Conservation (phyloP, 37 sponge, comb jelly and placozoan genomes). For the Chondrosia reniformis region DNA sequence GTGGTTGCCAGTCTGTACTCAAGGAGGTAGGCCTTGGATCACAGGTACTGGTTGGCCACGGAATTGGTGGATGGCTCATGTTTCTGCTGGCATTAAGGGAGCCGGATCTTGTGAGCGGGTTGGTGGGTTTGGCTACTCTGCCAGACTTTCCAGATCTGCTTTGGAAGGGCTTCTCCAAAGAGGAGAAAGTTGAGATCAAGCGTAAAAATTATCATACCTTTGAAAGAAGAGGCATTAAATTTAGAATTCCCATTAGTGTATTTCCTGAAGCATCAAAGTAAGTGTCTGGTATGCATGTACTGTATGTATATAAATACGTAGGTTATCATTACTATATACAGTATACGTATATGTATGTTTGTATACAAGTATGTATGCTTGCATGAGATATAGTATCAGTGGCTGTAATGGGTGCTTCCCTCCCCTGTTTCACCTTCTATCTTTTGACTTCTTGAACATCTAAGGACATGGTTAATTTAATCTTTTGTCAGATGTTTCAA, state of each 20-base stretch:
- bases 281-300: too few relatives aligned
- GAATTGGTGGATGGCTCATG: constrained; percentile 77
- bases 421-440: too few relatives aligned
- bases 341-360: too few relatives aligned
- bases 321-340: too few relatives aligned
- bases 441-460: too few relatives aligned
- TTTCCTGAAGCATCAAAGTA: constrained; percentile 64
- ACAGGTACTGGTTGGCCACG: constrained; percentile 62
- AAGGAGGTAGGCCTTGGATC: constrained; percentile 31
- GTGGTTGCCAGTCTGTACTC: constrained; percentile 46
- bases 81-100: constrained; percentile 65
- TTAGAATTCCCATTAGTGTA: constrained; percentile 26
- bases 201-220: constrained; percentile 24
- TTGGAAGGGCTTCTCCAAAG: constrained; percentile 48
- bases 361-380: too few relatives aligned
- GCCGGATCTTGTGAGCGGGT: constrained; percentile 51
- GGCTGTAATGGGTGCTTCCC: too few relatives aligned
- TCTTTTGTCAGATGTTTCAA: too few relatives aligned
- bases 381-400: too few relatives aligned
- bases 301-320: too few relatives aligned
- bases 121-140: constrained; percentile 61
- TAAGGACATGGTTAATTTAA: too few relatives aligned
- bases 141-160: constrained; percentile 50
- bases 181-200: constrained; percentile 38
- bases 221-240: constrained; percentile 5